Evolutionary conservation across 2,113 vertebrate species (phyloP), one percentile per base, ranked within the genome.

Genomic region (Microcebus griseorufus): DNA sequence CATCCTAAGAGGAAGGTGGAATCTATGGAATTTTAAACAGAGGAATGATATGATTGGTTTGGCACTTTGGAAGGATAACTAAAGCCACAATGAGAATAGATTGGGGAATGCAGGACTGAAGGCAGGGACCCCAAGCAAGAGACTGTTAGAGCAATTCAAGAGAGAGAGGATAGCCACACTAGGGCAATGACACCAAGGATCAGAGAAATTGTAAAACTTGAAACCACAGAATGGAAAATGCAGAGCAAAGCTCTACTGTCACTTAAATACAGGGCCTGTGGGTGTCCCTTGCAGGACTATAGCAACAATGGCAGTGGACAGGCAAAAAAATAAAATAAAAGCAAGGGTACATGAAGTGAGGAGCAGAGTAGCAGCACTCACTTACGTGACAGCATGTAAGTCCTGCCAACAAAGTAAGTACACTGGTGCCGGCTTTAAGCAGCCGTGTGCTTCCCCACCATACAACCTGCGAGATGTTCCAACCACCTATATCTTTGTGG

Each of bases 191-290:
- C 23, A 37, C 75, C 34, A 17, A 53, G 67, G 17, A 16, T 22
- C 22, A n/a, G 27, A 69, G 27, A 88, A 91, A 78, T 5, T 37
- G 4, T 55, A 32, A 42, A 51, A 81, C 37, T 0, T 70, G 34
- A 64, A 84, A 91, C 37, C 42, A 42, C 6, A 39, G 58, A 86
- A 82, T 82, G 55, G 20, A 73, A 83, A 90, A 90, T 29, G 64
- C 13, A 87, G 29, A 69, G 32, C 5, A 85, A 81, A n/a, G 42
- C 32, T n/a, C 42, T 48, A 55, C 5, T 9, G 32, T 37, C 16
- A 34, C 34, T 92, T 55, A 62, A 80, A 80, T 3, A 60, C 29
- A 29, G 82, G 88, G n/a, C 70, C 27, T 70, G 32, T 11, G 22
- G 34, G 14, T 12, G 5, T 53, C 37, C 23, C 51, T 62, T 42